Percentiles rank a stretch among this genome's conserved stretches.
phyloP scores from a whole-genome alignment of 2,797 vertebrate species.

The Podarcis lilfordi region DNA sequence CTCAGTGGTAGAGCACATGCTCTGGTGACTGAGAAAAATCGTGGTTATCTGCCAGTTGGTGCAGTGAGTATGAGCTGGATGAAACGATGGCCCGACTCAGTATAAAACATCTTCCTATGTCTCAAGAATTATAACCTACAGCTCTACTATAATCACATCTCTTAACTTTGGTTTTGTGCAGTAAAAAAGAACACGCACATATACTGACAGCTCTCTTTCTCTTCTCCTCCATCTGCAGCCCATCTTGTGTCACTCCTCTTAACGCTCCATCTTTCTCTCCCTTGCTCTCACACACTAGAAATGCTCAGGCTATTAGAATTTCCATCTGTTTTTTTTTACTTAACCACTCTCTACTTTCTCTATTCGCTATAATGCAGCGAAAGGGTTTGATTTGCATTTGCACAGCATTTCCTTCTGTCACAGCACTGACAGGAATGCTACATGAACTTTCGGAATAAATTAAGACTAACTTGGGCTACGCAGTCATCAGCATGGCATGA shows the following conservation, averaged over 20 bases:
- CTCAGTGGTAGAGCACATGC: no score
- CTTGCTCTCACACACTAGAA: not conserved
- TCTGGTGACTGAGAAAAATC: not conserved
- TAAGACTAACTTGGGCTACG: not conserved
- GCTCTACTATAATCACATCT: not conserved
- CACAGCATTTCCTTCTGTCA: not conserved
- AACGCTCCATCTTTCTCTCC: not conserved
- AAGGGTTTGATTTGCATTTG: constrained; percentile 24
- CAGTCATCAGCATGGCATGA: not conserved
- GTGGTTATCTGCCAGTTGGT: not conserved
- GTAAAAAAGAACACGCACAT: not conserved
- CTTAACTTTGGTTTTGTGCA: not conserved
- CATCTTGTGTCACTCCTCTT: not conserved
- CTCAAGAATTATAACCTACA: not conserved
- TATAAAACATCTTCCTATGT: not conserved
- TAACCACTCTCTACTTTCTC: not conserved
- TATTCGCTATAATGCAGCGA: not conserved
- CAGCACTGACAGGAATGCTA: not conserved
- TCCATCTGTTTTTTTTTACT: not conserved
- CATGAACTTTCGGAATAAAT: not conserved
- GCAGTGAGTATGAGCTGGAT: not conserved
- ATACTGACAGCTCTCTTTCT: no score
- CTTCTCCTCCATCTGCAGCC: not conserved
- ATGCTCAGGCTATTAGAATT: not conserved
- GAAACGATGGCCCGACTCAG: not conserved